Percentiles rank a stretch among this genome's conserved stretches.
Conservation (phyloP, 2,113 vertebrate species). For the Baryphthengus martii region DNA sequence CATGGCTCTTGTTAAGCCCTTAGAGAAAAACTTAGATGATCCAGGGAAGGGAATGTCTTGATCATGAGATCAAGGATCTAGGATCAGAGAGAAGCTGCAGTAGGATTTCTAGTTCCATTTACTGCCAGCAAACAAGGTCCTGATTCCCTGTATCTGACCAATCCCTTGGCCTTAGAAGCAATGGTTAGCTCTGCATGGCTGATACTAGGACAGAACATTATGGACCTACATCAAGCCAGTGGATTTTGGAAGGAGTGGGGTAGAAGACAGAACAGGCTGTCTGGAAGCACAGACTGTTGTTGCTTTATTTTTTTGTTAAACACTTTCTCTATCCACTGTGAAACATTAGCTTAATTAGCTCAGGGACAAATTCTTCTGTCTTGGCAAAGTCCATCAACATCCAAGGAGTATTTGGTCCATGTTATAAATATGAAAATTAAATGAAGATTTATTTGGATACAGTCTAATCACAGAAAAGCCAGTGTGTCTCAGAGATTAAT, state of each 20-base stretch:
- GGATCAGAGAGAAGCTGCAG: not conserved
- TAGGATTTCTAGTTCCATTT: not conserved
- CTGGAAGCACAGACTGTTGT: slow-evolving; percentile 13
- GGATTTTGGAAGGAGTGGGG: not conserved
- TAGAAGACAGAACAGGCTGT: not conserved
- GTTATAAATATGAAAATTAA: slow-evolving; percentile 35
- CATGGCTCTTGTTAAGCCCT: not conserved
- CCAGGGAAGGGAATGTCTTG: not conserved
- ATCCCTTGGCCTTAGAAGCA: not conserved
- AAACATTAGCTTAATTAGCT: slow-evolving; percentile 47
- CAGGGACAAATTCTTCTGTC: slow-evolving; percentile 12
- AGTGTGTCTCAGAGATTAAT: slow-evolving; percentile 23
- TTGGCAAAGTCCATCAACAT: slow-evolving; percentile 3
- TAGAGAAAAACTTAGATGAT: not conserved
- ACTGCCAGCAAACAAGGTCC: not conserved
- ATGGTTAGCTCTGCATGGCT: not conserved
- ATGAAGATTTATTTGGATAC: slow-evolving; percentile 34
- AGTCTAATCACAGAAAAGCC: slow-evolving; percentile 15
- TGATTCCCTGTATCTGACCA: not conserved
- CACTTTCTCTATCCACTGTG: not conserved
- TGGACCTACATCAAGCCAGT: not conserved
- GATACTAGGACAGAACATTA: not conserved
- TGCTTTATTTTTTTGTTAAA: slow-evolving; percentile 19
- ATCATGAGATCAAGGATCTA: too few species aligned
- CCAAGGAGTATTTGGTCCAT: not conserved